Evolutionary conservation across 2,888 invertebrate genomes (phyloP).

Genomic region (Eucera pruinosa): DNA sequence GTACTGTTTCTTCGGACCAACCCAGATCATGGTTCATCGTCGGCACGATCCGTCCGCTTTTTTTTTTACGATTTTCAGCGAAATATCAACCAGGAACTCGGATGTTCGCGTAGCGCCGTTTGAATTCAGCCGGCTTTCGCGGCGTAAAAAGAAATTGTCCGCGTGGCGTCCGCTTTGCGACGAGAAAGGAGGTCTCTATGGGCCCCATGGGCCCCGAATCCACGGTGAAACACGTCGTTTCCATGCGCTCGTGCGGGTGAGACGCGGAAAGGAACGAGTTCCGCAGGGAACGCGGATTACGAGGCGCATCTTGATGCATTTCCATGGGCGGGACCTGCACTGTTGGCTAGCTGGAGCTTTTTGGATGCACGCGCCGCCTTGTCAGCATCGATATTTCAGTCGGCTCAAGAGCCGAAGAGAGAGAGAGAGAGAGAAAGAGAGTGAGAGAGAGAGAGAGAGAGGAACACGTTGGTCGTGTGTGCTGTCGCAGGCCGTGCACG

Average conservation of each 20-base stretch:
- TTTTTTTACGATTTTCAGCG: constrained; percentile 18
- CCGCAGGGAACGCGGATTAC: constrained; percentile 8
- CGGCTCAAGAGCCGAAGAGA: background rate
- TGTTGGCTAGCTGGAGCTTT: constrained; percentile 1
- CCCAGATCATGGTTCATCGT: no score
- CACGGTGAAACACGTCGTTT: constrained; percentile 58
- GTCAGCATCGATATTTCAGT: constrained; percentile 44
- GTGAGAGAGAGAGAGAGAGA: background rate
- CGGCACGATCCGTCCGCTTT: background rate
- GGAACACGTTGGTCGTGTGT: background rate
- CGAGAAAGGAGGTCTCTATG: constrained; percentile 11
- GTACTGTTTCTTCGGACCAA: background rate
- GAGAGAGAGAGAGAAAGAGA: no score
- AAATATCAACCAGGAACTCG: background rate
- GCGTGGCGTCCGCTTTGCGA: background rate
- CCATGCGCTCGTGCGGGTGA: constrained; percentile 58
- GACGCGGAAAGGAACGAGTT: constrained; percentile 46
- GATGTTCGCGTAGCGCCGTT: constrained; percentile 24
- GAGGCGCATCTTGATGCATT: constrained; percentile 56
- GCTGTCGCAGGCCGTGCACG: constrained; percentile 45
- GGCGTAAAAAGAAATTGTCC: constrained; percentile 57
- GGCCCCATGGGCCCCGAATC: constrained; percentile 5
- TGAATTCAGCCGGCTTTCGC: constrained; percentile 38
- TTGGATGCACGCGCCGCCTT: constrained; percentile 29
- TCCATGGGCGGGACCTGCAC: constrained; percentile 18